These are phyloP conservation scores for Cydia splendana DNA, from an alignment of 1,140 invertebrate genomes.

Conservation along the genomic window DNA sequence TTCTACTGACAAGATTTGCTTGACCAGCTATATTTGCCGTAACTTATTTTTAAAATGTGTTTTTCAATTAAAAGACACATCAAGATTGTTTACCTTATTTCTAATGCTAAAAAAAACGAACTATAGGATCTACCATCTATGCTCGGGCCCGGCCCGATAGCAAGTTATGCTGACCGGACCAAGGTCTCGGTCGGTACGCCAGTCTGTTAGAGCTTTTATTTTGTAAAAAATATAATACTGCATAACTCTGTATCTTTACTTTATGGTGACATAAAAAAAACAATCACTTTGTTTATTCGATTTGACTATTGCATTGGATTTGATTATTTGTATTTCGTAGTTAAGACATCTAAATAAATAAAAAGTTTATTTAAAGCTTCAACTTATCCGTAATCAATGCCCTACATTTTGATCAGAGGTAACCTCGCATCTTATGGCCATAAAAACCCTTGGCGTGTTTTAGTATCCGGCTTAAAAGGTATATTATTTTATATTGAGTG, in stretches of 20 bases:
- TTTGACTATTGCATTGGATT: background rate
- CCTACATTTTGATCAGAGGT: conserved; percentile 92
- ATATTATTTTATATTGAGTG: conserved; percentile 40
- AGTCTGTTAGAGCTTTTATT: too few relatives aligned
- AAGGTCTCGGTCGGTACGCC: too few relatives aligned
- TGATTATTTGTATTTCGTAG: background rate
- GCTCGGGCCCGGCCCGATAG: too few relatives aligned
- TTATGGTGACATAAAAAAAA: background rate
- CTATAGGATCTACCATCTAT: too few relatives aligned
- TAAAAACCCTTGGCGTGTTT: conserved; percentile 90
- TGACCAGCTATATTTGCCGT: too few relatives aligned
- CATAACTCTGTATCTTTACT: background rate
- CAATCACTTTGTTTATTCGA: conserved; percentile 24
- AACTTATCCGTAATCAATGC: conserved; percentile 83
- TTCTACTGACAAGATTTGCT: too few relatives aligned
- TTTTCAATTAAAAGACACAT: too few relatives aligned
- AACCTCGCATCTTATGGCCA: conserved; percentile 92
- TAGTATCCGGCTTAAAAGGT: conserved; percentile 92
- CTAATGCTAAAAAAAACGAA: too few relatives aligned
- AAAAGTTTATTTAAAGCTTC: background rate
- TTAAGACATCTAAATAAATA: conserved; percentile 6
- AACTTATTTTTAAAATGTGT: too few relatives aligned
- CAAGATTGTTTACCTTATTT: too few relatives aligned
- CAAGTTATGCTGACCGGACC: too few relatives aligned
- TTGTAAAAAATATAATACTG: too few relatives aligned